phyloP scores from a whole-genome alignment of 2,888 invertebrate species.

The Spisula subtruncata region DNA sequence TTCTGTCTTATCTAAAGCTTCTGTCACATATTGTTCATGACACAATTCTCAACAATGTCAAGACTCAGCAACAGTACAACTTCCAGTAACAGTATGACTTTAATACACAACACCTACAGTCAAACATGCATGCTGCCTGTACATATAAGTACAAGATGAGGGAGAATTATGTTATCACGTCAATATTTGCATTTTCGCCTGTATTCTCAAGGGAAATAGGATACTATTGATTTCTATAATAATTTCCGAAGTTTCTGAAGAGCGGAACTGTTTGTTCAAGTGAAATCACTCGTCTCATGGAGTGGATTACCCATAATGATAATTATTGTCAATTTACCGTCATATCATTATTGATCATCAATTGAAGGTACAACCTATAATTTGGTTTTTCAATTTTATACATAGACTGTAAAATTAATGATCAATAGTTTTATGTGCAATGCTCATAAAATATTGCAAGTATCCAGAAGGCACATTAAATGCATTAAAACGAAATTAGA shows the following conservation, averaged over 20 bases:
- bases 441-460: background rate
- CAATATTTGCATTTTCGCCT: conserved; percentile 40
- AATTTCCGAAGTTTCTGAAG: conserved; percentile 2
- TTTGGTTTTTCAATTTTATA: conserved; percentile 16
- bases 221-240: conserved; percentile 45
- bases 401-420: background rate
- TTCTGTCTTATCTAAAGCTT: too few species aligned
- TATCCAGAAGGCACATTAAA: background rate
- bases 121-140: background rate
- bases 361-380: background rate
- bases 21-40: background rate
- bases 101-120: background rate
- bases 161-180: conserved; percentile 50
- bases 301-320: conserved; percentile 35
- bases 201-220: conserved; percentile 39
- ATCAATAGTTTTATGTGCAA: background rate
- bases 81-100: background rate
- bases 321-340: conserved; percentile 36
- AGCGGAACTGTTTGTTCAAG: conserved; percentile 30
- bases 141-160: conserved; percentile 15
- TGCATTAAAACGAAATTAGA: background rate
- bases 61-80: background rate
- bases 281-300: conserved; percentile 35
- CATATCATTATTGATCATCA: conserved; percentile 38
- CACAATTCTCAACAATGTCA: background rate